Conservation (phyloP, 2,113 vertebrate genomes). For the Danio rerio region DNA sequence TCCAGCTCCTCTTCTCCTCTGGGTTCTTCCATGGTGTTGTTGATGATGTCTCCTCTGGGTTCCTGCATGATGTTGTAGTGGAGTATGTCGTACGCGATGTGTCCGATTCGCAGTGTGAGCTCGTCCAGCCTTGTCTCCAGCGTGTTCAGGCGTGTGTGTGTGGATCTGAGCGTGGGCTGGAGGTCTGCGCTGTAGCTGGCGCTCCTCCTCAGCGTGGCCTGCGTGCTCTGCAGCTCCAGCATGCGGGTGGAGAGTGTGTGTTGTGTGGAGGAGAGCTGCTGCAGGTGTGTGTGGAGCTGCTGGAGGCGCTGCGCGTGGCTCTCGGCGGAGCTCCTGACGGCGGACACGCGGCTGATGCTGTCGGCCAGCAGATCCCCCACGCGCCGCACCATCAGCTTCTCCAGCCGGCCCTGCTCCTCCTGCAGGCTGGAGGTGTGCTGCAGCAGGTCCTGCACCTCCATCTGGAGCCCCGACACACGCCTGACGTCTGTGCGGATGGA, state of each 20-base stretch:
- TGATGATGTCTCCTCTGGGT: conserved; percentile 33
- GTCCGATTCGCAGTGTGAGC: no score
- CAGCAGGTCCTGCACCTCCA: conserved; percentile 80
- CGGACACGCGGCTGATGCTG: conserved; percentile 86
- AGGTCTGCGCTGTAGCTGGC: conserved; percentile 89
- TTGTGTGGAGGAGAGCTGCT: conserved; percentile 78
- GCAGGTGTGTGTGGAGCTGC: conserved; percentile 70
- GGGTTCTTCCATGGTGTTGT: no score
- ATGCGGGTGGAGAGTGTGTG: conserved; percentile 75
- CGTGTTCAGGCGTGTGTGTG: no score
- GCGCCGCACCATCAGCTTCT: conserved; percentile 79
- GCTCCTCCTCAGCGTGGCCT: conserved; percentile 85
- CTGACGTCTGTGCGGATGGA: conserved; percentile 89
- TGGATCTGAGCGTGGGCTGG: conserved; percentile 85
- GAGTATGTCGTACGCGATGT: no score
- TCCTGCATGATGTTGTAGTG: conserved; percentile 66
- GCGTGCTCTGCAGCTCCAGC: conserved; percentile 83
- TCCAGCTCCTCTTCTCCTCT: no score
- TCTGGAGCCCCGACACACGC: conserved; percentile 87
- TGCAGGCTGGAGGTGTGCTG: conserved; percentile 79
- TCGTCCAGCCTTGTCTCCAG: no score
- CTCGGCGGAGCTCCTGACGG: conserved; percentile 77
- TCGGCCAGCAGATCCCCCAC: conserved; percentile 85
- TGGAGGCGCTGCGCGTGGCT: conserved; percentile 80
- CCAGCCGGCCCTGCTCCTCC: conserved; percentile 78